Evolutionary conservation across 1,140 invertebrate genomes (phyloP).

Genomic region (Drosophila equinoxialis): DNA sequence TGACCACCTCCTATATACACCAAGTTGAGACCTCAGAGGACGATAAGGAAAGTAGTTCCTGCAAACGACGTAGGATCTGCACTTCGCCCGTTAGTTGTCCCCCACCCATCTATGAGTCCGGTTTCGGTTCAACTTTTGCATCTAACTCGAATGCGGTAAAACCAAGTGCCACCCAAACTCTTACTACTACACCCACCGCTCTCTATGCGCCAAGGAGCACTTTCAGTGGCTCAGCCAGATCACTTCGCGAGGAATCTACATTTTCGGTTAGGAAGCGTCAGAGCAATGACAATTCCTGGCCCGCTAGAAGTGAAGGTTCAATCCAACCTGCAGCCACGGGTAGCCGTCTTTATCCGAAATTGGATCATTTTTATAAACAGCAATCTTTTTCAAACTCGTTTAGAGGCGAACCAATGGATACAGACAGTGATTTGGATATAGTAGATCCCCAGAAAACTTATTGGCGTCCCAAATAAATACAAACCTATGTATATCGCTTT

Average conservation of each 20-base stretch:
- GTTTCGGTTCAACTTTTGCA: neutral
- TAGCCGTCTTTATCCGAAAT: neutral
- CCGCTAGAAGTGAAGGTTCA: neutral
- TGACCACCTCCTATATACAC: neutral
- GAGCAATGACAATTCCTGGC: no score
- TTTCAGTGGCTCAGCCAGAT: neutral
- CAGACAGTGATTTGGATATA: neutral
- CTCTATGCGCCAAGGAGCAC: neutral
- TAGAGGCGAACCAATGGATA: neutral
- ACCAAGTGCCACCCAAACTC: neutral
- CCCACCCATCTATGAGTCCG: conserved; percentile 1
- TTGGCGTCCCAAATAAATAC: neutral
- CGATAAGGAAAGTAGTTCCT: neutral
- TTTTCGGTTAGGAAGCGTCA: neutral
- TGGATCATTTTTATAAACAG: conserved; percentile 1
- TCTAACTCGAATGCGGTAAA: neutral
- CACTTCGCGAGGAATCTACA: neutral
- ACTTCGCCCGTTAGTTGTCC: neutral
- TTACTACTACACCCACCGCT: neutral
- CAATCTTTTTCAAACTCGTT: neutral
- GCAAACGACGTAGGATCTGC: neutral
- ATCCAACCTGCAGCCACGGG: no score
- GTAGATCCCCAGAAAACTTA: neutral
- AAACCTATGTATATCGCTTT: no score
- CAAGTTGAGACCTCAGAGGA: neutral